Evolutionary conservation across 2,888 invertebrate species (phyloP), one percentile per base, ranked within the genome.

Genomic region (Abrostola triplasia): DNA sequence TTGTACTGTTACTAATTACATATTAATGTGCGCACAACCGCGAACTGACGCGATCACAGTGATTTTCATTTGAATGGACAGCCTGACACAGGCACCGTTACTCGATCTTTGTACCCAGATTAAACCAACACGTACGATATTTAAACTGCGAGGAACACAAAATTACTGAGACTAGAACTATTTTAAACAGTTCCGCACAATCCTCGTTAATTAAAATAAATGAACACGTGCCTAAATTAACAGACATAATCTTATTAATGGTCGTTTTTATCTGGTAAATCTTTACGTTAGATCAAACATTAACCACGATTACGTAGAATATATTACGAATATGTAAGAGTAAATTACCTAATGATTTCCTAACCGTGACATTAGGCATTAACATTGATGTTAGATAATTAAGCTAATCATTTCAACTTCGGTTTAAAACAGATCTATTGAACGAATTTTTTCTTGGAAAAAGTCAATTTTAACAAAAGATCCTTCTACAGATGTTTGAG

Each of bases 61-160:
- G 83, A 88, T 87, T 85, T 84, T 89, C 81, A 90, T 88, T 83
- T 79, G 82, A 87, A 86, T 77, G 76, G 88, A 87, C 89, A 84
- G 76, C 69, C 76, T 86, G 88, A 87, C 88, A 85, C 76, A 59
- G 70, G 72, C 71, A 84, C 92, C 91, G 90, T 91, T 92, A 91
- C 77, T 79, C 79, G 85, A 84, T 85, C 85, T 67, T 68, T 70
- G 61, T 68, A 59, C 38, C 38, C 40, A 66, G 49, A 67, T 65
- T 70, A 50, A 62, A 59, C 54, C 35, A 49, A 62, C 62, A 55
- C 50, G 37, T 60, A 57, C 44, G 44, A 47, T 36, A 54, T 41
- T 57, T 48, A 58, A n/a, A 35, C 41, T 41, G 12, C 11, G 44
- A 58, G 12, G 11, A 57, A 5, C n/a, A 11, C 49, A 9, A 41